These are phyloP conservation scores for Papilio glaucus DNA, from an alignment of 1,140 invertebrate species.

Conservation along the genomic window DNA sequence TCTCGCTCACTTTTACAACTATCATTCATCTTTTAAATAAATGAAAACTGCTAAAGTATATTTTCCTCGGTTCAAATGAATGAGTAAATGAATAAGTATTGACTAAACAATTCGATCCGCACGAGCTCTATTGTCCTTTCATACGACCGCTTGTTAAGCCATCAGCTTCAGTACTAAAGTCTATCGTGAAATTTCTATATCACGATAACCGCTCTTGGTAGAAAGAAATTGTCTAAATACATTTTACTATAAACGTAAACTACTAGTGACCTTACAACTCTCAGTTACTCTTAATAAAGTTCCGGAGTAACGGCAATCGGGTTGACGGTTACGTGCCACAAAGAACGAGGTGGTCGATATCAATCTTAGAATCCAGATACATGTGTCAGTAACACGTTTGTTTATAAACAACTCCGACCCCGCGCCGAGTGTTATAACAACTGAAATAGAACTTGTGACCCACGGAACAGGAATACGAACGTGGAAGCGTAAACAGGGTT, in stretches of 20 bases:
- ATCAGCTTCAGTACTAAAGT: background rate
- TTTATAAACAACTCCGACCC: slow-evolving; percentile 34
- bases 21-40: too few relatives aligned
- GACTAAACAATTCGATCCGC: too few relatives aligned
- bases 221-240: background rate
- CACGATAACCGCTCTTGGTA: background rate
- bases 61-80: too few relatives aligned
- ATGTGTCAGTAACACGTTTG: slow-evolving; percentile 28
- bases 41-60: too few relatives aligned
- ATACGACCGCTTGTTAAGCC: too few relatives aligned
- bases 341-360: background rate
- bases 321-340: slow-evolving; percentile 22
- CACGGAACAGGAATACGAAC: too few relatives aligned
- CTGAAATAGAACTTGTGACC: slow-evolving; percentile 30
- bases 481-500: slow-evolving; percentile 3
- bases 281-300: slow-evolving; percentile 10
- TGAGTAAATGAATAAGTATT: too few relatives aligned
- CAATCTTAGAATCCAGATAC: slow-evolving; percentile 22
- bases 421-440: slow-evolving; percentile 21
- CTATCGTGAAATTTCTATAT: background rate
- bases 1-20: too few relatives aligned
- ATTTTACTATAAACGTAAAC: background rate
- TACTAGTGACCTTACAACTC: slow-evolving; percentile 5
- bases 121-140: too few relatives aligned
- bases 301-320: background rate